These are phyloP conservation scores for Hippolais icterina DNA, from an alignment of 2,113 vertebrate genomes.

Conservation along the genomic window DNA sequence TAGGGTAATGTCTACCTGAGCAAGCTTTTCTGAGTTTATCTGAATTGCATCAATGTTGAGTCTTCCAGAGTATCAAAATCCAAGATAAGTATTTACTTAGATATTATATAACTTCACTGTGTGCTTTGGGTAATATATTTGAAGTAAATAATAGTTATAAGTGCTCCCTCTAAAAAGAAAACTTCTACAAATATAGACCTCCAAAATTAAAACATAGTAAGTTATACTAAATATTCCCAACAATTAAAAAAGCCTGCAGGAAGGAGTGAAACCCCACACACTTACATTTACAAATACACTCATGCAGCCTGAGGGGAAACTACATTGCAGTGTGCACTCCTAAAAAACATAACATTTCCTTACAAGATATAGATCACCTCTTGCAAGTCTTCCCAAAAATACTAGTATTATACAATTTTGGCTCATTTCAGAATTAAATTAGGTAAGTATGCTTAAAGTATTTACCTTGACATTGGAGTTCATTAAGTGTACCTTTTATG, in stretches of 20 bases:
- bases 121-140: not conserved
- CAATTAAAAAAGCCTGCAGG: not conserved
- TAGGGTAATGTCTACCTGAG: not conserved
- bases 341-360: not conserved
- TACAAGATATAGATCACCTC: not conserved
- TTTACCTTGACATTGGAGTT: not conserved
- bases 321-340: not conserved
- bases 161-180: not conserved
- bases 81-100: not conserved
- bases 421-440: not conserved
- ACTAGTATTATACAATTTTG: not conserved
- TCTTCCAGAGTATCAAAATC: not conserved
- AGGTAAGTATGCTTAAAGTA: not conserved
- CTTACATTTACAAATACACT: not conserved
- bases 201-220: not conserved
- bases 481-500: not conserved
- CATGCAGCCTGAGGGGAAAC: rapidly evolving
- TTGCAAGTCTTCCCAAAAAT: not conserved
- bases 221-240: not conserved
- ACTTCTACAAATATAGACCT: not conserved
- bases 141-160: not conserved
- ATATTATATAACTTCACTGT: not conserved
- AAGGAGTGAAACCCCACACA: not conserved
- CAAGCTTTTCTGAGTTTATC: not conserved
- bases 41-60: not conserved